Evolutionary conservation across 2,113 vertebrate species (phyloP), one percentile per base, ranked within the genome.

Genomic region (Vulpes ferrilata): DNA sequence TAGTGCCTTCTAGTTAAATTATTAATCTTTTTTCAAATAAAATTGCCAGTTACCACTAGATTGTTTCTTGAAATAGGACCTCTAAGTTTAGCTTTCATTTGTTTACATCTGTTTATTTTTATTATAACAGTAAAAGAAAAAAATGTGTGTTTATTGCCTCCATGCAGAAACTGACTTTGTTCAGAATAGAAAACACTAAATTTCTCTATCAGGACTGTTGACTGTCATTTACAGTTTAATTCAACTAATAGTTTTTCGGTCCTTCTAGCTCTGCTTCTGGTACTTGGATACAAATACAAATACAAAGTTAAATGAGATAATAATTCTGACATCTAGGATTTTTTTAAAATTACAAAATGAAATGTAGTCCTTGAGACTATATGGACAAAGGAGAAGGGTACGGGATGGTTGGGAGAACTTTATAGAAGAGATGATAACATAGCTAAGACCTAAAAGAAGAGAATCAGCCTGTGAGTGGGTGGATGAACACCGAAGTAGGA

Each of bases 61-160:
- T 96, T 80, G 67, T 92, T 96, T 94, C 20, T 96, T 95, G 60
- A 95, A 92, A 76, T 81, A 90, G 76, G 1, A 83, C 83, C 32
- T 95, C n/a, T 78, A 73, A 60, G 11, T 88, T 91, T 90, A 86
- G 16, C 27, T 88, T 97, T 96, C 7, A 32, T 86, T 85, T 95
- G 2, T 88, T 92, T 97, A 59, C 60, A 95, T 95, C 30, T 80
- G 17, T 65, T 96, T 65, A 76, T 73, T 96, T 97, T 88, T 95
- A 57, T 69, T 97, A 88, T 80, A 91, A 71, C 1, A 92, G 48
- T 82, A 87, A 80, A 89, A 35, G 11, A 12, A 69, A 57, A 85
- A 76, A 55, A 74, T 27, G 11, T 78, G 15, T 92, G 48, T 43
- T 90, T 88, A 76, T 81, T 93, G 32, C 60, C 91, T 95, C 32